Evolutionary conservation across 2,888 invertebrate species (phyloP), one percentile per base, ranked within the genome.

Genomic region (Stenurella melanura): DNA sequence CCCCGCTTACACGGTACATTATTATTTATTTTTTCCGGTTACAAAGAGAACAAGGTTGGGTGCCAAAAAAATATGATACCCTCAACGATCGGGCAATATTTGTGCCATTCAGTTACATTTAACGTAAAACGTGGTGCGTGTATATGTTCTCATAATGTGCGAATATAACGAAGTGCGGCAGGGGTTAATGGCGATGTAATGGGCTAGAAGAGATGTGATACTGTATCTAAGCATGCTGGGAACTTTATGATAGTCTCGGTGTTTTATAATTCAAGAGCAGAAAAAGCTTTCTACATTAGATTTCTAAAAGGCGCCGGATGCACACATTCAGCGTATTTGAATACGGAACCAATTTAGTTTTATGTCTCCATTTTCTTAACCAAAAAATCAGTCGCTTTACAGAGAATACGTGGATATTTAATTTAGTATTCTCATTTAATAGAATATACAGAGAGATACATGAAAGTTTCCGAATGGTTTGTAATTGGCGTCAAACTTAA

Each of bases 231-330:
- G 80, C 77, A 77, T 78, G 78, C 78, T 77, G 78, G 79, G 74
- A 82, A 83, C 81, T 83, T 83, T 83, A 83, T 82, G 82, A 80
- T 79, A 77, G 83, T 77, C 81, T 78, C 75, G 80, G 82, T 83
- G 82, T 82, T 84, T 82, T 83, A 84, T 84, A 82, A 84, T 84
- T 84, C 82, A 84, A 58, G 26, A 70, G 68, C 50, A 42, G 50
- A 61, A 74, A 74, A 68, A 50, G 50, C 50, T 50, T 34, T 58
- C 73, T 73, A 64, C 64, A 64, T 26, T 63, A 26, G 17, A 63
- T 63, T 63, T 26, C 38, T 50, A 6, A 50, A 50, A 50, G 50
- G 50, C 50, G 50, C 50, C 50, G 12, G 50, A 50, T 50, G 50
- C 50, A n/a, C n/a, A 50, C 12, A 50, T 50, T 50, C n/a, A 50